Base-by-base conservation (phyloP, 2,797 vertebrate genomes). In the Lepus townsendii region DNA sequence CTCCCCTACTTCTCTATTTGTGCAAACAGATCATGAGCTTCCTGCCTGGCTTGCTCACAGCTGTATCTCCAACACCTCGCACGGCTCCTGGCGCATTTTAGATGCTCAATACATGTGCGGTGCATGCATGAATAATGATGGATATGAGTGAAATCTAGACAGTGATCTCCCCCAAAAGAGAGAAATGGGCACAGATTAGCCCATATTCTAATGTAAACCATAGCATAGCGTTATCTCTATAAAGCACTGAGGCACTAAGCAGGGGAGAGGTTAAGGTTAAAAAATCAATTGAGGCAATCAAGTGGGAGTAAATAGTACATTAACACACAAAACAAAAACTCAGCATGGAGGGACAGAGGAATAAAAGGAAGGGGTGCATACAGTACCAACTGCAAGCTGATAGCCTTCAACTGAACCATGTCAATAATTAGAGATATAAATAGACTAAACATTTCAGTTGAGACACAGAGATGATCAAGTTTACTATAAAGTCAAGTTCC, bases 231-330 rank as follows among this genome's bases (percentile, higher is more conserved):
- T 38, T 54, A 72, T 8, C 26, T 26, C 19, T 38, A 60, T 14
- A 7, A 8, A 27, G 50, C 27, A 26, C 54, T 17, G 54, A n/a
- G 47, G 35, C 19, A 68, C 8, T 52, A 26, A 32, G 71, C 38
- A 26, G 83, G 1, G 11, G 52, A 57, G 54, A 57, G 54, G 3
- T 72, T 62, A 47, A 75, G 75, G 13, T 32, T 65, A 90, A 92
- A 52, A 96, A 75, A 4, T 38, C 22, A 72, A 26, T 79, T 32
- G 50, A 88, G 60, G 19, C 27, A 91, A 62, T 85, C 72, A 88
- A 86, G 82, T 50, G 38, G 27, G 77, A 60, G 27, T 65, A 35
- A 79, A 88, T 83, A 50, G 50, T 52, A 84, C 8, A 62, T 10
- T n/a, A 76, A 80, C 7, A 77, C 13, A 57, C 54, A 57, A 57